Conservation (phyloP, 2,113 vertebrate species). For the Mormyrus lacerda region DNA sequence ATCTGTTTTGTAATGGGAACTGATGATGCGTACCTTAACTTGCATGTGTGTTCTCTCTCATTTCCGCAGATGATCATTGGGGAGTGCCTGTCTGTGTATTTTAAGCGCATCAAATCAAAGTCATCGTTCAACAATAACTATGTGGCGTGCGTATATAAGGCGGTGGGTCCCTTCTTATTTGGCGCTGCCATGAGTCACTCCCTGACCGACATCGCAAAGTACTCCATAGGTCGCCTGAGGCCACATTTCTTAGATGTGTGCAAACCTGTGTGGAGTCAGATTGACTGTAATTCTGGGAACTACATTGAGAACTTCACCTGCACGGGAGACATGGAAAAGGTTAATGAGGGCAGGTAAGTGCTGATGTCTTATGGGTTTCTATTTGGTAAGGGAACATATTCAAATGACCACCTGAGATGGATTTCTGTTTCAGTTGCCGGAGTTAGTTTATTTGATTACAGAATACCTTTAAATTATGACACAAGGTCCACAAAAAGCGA, state of each 20-base stretch:
- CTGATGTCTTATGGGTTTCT: background rate
- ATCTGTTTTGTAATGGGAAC: background rate
- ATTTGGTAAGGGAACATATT: background rate
- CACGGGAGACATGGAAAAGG: conserved; percentile 58
- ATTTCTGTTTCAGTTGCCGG: background rate
- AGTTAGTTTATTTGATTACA: background rate
- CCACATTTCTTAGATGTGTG: conserved; percentile 91
- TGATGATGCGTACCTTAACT: background rate
- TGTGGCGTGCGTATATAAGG: conserved; percentile 81
- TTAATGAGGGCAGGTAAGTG: conserved; percentile 78
- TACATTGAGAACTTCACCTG: conserved; percentile 82
- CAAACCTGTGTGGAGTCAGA: conserved; percentile 66
- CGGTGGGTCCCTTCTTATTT: conserved; percentile 86
- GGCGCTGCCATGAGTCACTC: conserved; percentile 95
- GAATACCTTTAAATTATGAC: background rate
- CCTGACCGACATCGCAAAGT: conserved; percentile 94
- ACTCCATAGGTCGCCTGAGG: conserved; percentile 86
- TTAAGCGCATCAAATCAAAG: conserved; percentile 78
- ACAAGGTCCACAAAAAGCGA: background rate
- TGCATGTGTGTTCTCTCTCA: conserved; percentile 34
- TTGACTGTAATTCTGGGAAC: conserved; percentile 73
- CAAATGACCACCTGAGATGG: background rate
- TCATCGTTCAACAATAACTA: conserved; percentile 82
- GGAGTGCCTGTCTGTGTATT: conserved; percentile 78
- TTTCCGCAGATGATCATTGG: conserved; percentile 82